phyloP scores from a whole-genome alignment of 2,888 invertebrate genomes.

The Emesis furor region DNA sequence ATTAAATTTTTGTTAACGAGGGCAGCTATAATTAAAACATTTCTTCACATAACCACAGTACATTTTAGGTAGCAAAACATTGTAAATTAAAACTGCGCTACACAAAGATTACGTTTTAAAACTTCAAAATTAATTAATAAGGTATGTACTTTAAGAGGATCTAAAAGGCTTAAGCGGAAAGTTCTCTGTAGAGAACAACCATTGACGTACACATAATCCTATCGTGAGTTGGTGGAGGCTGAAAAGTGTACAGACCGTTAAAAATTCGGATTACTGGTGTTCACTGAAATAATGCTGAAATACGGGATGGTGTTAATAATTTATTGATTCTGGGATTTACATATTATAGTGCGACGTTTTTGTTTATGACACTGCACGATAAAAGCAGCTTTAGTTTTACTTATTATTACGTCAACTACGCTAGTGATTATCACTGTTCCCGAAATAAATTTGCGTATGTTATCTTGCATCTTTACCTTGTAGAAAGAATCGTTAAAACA shows the following conservation, averaged over 20 bases:
- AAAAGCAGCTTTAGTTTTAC: background rate
- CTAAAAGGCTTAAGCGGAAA: conserved; percentile 85
- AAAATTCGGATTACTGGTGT: conserved; percentile 82
- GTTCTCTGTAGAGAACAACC: conserved; percentile 78
- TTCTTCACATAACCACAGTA: background rate
- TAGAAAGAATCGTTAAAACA: no score
- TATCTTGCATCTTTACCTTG: no score
- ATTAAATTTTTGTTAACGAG: no score
- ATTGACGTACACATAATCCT: conserved; percentile 84
- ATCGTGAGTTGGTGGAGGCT: conserved; percentile 79
- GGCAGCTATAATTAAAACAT: background rate
- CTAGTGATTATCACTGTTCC: no score
- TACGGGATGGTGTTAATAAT: conserved; percentile 78
- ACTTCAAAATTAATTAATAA: conserved; percentile 87
- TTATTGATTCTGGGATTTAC: conserved; percentile 50
- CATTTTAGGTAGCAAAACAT: background rate
- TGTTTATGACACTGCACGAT: background rate
- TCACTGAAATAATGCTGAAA: conserved; percentile 78
- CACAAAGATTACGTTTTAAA: conserved; percentile 77
- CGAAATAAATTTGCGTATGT: no score
- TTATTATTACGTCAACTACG: no score
- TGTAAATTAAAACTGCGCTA: conserved; percentile 55
- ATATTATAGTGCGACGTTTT: background rate
- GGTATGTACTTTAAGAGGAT: conserved; percentile 83
- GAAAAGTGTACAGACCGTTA: conserved; percentile 82